Evolutionary conservation across 2,797 vertebrate species (phyloP).

Genomic region (Sebastes taczanowskii): DNA sequence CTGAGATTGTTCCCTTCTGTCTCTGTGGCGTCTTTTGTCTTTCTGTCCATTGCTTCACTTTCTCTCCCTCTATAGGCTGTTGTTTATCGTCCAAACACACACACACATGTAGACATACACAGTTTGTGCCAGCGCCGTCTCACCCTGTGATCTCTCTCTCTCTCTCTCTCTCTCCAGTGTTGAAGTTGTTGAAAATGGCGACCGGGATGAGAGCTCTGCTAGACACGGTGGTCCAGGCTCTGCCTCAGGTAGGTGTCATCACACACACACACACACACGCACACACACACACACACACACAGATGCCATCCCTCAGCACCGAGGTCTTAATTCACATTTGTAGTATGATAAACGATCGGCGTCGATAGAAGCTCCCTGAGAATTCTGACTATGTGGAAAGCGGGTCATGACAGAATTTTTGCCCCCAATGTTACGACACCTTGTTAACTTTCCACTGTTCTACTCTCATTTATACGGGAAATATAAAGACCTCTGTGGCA

Average conservation of each 20-base stretch:
- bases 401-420: not conserved
- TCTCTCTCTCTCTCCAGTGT: slow-evolving; percentile 62
- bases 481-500: not conserved
- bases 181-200: slow-evolving; percentile 87
- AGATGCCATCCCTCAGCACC: not conserved
- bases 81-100: not conserved
- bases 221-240: slow-evolving; percentile 94
- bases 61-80: not conserved
- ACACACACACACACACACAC: not conserved
- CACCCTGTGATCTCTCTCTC: slow-evolving; percentile 3
- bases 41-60: not conserved
- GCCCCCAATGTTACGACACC: not conserved
- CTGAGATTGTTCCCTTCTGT: not conserved
- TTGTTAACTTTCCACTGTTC: not conserved
- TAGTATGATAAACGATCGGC: slow-evolving; percentile 46
- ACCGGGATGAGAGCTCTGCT: slow-evolving; percentile 95
- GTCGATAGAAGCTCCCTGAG: slow-evolving; percentile 9
- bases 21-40: not conserved
- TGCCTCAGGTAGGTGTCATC: slow-evolving; percentile 88
- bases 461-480: not conserved
- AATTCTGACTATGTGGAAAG: slow-evolving; percentile 35
- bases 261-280: slow-evolving; percentile 7
- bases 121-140: not conserved
- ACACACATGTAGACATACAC: not conserved
- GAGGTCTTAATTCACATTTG: slow-evolving; percentile 64